Evolutionary conservation across 2,797 vertebrate species (phyloP), one percentile per base, ranked within the genome.

Genomic region (Sebastes aleutianus): DNA sequence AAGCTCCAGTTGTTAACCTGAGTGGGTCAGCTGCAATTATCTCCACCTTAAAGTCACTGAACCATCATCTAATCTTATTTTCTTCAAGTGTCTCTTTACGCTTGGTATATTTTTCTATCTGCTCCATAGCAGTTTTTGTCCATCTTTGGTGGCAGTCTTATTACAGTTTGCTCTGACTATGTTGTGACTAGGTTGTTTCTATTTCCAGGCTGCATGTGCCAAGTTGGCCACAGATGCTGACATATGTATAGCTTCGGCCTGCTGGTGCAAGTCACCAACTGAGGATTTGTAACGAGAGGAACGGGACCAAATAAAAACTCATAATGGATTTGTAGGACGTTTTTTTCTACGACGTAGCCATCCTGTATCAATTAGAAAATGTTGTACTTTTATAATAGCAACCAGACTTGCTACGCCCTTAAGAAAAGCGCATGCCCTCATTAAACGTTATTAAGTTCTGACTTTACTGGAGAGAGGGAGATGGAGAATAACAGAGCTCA

Each of bases 371-470:
- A 50, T 76, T 76, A 67, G n/a, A 69, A 43, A 78, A 62, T 24
- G 2, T 24, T 24, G 2, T 24, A 18, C 43, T 65, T 74, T 59
- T 56, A 9, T 26, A 62, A 74, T 78, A 58, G 34, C 56, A 90
- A 84, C 69, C 85, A 76, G 82, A 78, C 79, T 76, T 58, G 62
- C 76, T 84, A 75, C 78, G 6, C 87, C 91, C 89, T 78, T 27
- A 83, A 85, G 76, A 87, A 88, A 91, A 90, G 80, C 83, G 76
- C 74, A 80, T 62, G 2, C 80, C 76, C 89, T 88, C 79, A 86
- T 88, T 89, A 88, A 90, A 86, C 29, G 81, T 62, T 78, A 88
- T 91, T 91, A 90, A 78, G 66, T 77, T 86, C 76, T 87, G 86
- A 77, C 79, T 80, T 87, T 79, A 80, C 85, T 72, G 39, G 27